Evolutionary conservation across 2,797 vertebrate genomes (phyloP), one percentile per base, ranked within the genome.

Genomic region (Craterocephalus amniculus): DNA sequence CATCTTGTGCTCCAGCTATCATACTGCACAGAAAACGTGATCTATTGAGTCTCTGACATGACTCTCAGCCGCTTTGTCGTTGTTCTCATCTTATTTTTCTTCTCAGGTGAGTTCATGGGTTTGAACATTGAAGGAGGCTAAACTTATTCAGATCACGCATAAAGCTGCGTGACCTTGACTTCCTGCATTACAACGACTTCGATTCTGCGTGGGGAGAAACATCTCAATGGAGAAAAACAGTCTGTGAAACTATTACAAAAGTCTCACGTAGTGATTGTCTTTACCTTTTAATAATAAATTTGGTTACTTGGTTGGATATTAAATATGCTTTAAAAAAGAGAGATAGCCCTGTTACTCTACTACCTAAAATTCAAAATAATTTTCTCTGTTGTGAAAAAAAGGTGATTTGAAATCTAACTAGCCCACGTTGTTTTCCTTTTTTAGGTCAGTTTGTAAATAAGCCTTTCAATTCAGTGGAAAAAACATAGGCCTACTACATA

Each of bases 41-140:
- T 74, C 64, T 8, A 29, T 27, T 70, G 35, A 20, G 26, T 62
- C 75, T 73, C 58, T 66, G 56, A 70, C 63, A 94, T 94, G 93
- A 49, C 34, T 56, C 48, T 56, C 76, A 35, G 64, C 27, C 11
- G 49, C 48, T 38, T 66, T 65, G 70, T 85, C 66, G 79, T 71
- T 57, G 38, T 90, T 40, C 61, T 92, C 34, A 67, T 87, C 70
- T 73, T 92, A 14, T 80, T 64, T 10, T 54, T 57, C 62, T 49
- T 91, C 49, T 56, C 90, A 76, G 90, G 80, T 90, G 76, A 87
- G 63, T 83, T 64, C 26, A 49, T 20, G 36, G 74, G 62, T 62
- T 63, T 64, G 2, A 76, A 70, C 75, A 54, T n/a, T 57, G 72
- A 81, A 76, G 83, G 77, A 83, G 80, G 35, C 83, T 67, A 49